phyloP scores from a whole-genome alignment of 1,140 invertebrate genomes.

The Saccostrea echinata region DNA sequence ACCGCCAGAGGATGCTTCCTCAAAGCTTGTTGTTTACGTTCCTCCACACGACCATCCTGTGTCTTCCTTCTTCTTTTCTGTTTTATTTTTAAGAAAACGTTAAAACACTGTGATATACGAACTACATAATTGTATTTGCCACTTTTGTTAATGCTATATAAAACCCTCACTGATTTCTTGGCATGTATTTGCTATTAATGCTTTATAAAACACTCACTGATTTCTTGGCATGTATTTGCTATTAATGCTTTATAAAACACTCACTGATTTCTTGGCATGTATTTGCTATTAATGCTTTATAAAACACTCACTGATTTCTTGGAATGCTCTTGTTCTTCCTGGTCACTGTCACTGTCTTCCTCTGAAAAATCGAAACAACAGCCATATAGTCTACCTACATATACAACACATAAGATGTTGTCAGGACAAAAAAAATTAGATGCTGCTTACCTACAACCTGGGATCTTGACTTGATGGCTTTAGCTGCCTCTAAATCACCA shows the following conservation, averaged over 20 bases:
- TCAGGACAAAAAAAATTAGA: background rate
- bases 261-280: conserved; percentile 32
- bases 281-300: background rate
- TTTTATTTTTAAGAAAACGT: conserved; percentile 63
- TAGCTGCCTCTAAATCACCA: conserved; percentile 91
- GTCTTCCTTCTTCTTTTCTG: conserved; percentile 78
- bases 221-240: conserved; percentile 15
- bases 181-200: background rate
- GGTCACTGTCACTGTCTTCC: conserved; percentile 83
- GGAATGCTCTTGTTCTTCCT: conserved; percentile 84
- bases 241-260: background rate
- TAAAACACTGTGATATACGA: background rate
- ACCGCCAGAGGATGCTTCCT: conserved; percentile 85
- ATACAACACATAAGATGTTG: background rate
- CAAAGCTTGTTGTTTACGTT: conserved; percentile 86
- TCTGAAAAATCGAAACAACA: conserved; percentile 78
- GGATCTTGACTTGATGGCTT: conserved; percentile 67
- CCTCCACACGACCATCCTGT: conserved; percentile 82
- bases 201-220: background rate
- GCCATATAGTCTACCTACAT: conserved; percentile 9
- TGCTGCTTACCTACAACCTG: conserved; percentile 68
- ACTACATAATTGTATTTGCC: background rate
- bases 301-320: background rate
- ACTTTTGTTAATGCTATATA: background rate
- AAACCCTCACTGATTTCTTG: conserved; percentile 3